A percentile compares a stretch with the other conserved stretches of the same genome.
phyloP scores from a whole-genome alignment of 2,888 invertebrate species.

The Nudaria mundana region DNA sequence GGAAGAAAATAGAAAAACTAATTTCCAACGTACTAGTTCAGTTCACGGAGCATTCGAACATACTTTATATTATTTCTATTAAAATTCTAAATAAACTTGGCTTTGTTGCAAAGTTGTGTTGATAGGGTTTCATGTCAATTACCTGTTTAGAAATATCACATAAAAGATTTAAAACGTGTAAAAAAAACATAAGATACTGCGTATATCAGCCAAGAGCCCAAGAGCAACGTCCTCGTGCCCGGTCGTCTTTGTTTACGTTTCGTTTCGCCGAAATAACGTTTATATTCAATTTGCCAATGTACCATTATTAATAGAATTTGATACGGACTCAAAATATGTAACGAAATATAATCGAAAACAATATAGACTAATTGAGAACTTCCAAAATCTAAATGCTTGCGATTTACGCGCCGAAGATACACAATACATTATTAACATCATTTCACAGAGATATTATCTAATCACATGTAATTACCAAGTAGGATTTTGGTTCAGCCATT shows the following conservation, averaged over 20 bases:
- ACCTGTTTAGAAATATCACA: constrained; percentile 13
- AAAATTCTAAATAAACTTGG: no score
- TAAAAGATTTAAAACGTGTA: constrained; percentile 20
- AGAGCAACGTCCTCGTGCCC: constrained; percentile 68
- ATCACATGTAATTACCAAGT: constrained; percentile 29
- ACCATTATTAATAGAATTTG: constrained; percentile 16
- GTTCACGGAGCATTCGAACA: no score
- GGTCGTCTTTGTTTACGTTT: constrained; percentile 66
- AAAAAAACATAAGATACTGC: constrained; percentile 28
- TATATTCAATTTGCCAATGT: constrained; percentile 32
- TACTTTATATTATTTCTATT: no score
- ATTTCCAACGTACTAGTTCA: no score
- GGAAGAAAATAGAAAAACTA: no score
- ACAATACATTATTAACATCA: constrained; percentile 20
- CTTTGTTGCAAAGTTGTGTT: no score
- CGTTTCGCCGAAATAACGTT: constrained; percentile 52
- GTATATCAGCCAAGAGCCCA: constrained; percentile 50
- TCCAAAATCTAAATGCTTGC: constrained; percentile 45
- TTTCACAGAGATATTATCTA: constrained; percentile 32
- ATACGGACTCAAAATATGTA: constrained; percentile 21
- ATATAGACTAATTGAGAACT: constrained; percentile 45
- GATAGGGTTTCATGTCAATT: not conserved
- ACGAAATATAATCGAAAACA: constrained; percentile 43
- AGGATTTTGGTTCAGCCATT: constrained; percentile 10
- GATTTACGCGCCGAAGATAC: constrained; percentile 44